Percentiles rank a stretch among this genome's conserved stretches.
phyloP scores from a whole-genome alignment of 2,888 invertebrate species.

The Ypsolopha scabrella region DNA sequence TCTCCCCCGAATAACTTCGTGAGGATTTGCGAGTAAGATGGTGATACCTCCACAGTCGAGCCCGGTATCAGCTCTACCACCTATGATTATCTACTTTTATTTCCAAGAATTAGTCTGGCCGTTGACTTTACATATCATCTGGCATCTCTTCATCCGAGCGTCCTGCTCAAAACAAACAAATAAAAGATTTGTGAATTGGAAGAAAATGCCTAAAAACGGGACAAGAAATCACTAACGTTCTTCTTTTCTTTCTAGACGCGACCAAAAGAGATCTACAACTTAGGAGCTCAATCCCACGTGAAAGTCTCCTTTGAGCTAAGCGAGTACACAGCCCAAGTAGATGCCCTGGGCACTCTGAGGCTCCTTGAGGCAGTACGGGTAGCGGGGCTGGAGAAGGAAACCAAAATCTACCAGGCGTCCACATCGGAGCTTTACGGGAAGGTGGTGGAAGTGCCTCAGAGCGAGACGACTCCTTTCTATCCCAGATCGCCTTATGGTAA shows the following conservation, averaged over 20 bases:
- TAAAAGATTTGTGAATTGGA: no score
- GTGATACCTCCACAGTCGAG: no score
- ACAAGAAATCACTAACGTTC: no score
- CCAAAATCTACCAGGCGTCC: constrained; percentile 95
- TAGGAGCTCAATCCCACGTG: constrained; percentile 99
- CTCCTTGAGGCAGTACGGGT: constrained; percentile 93
- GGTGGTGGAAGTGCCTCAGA: constrained; percentile 93
- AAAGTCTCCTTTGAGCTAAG: constrained; percentile 99
- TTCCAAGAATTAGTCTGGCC: no score
- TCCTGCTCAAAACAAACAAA: no score
- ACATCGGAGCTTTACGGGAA: constrained; percentile 96
- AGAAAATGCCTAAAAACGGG: no score
- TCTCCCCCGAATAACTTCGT: no score
- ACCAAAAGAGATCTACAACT: constrained; percentile 96
- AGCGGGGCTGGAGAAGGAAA: constrained; percentile 83
- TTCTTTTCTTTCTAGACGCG: constrained; percentile 41
- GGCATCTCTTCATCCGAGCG: no score
- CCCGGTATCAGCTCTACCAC: no score
- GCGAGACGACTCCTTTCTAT: constrained; percentile 95
- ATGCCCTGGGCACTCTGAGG: constrained; percentile 93
- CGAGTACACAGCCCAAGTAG: constrained; percentile 99
- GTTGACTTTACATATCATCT: no score
- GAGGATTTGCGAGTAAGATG: no score
- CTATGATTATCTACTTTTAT: no score
- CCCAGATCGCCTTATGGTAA: constrained; percentile 96